Conservation (phyloP, 2,888 invertebrate species). For the Harpagoxenus sublaevis region DNA sequence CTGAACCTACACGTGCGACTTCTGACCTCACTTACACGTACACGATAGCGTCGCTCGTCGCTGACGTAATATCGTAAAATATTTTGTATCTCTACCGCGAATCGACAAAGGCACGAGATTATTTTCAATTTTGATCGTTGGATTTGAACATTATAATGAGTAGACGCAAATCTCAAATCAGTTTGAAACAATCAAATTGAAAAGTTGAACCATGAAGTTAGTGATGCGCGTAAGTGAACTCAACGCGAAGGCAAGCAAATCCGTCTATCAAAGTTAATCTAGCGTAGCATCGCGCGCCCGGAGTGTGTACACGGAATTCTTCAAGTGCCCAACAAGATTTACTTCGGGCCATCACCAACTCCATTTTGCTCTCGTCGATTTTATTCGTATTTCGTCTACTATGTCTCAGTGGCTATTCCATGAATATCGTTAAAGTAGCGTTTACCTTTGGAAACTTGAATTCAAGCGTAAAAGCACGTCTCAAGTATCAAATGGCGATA, state of each 20-base stretch:
- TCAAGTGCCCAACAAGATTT: slow-evolving; percentile 45
- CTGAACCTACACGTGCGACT: slow-evolving; percentile 39
- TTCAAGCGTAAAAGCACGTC: slow-evolving; percentile 15
- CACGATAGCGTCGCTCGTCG: not conserved
- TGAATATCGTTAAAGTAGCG: slow-evolving; percentile 45
- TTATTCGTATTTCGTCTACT: slow-evolving; percentile 36
- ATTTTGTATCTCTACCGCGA: not conserved
- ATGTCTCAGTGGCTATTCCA: slow-evolving; percentile 39
- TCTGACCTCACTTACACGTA: slow-evolving; percentile 6
- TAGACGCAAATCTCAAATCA: not conserved
- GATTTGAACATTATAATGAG: not conserved
- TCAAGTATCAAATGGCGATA: slow-evolving; percentile 16
- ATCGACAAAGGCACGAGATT: not conserved
- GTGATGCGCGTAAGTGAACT: slow-evolving; percentile 11
- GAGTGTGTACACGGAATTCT: slow-evolving; percentile 26
- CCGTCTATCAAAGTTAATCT: slow-evolving; percentile 46
- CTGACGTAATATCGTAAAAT: not conserved
- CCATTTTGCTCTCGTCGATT: slow-evolving; percentile 28
- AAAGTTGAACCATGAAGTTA: slow-evolving; percentile 19
- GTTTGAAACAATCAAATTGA: slow-evolving; percentile 19
- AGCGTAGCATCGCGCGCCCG: slow-evolving; percentile 12
- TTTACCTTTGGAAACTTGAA: slow-evolving; percentile 45
- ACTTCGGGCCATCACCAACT: slow-evolving; percentile 31
- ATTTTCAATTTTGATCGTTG: not conserved
- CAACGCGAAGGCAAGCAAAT: slow-evolving; percentile 21